Conservation (phyloP, 1,140 invertebrate genomes). For the Heliconius eleuchia region DNA sequence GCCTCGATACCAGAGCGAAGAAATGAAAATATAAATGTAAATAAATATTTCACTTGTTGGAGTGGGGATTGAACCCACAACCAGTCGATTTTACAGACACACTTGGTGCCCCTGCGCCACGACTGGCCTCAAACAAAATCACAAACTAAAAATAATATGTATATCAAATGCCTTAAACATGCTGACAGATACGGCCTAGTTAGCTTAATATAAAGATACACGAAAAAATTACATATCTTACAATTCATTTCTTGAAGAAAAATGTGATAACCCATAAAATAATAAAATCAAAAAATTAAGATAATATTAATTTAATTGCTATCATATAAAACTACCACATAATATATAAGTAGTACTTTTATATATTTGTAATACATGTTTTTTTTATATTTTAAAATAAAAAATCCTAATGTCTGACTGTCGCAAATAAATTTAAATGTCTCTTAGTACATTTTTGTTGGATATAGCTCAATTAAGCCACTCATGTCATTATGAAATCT, state of each 20-base stretch:
- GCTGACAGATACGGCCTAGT: slow-evolving; percentile 4
- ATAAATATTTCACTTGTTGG: too few species aligned
- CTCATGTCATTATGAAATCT: slow-evolving; percentile 22
- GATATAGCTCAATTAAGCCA: neutral
- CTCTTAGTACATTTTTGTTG: neutral
- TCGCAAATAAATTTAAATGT: neutral
- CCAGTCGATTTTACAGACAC: too few species aligned
- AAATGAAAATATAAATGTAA: too few species aligned
- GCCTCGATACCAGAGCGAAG: too few species aligned
- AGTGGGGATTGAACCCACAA: too few species aligned
- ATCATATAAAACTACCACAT: neutral
- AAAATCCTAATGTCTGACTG: neutral
- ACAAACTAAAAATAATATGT: neutral
- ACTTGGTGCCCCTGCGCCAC: too few species aligned
- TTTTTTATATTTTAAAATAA: neutral
- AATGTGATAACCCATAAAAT: neutral
- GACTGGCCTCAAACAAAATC: too few species aligned
- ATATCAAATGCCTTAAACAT: neutral
- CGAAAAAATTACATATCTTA: neutral
- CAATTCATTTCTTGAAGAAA: neutral
- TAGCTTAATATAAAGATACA: neutral
- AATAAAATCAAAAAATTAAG: neutral
- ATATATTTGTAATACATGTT: neutral
- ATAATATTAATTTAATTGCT: neutral
- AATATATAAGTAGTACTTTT: too few species aligned